Evolutionary conservation across 2,113 vertebrate genomes (phyloP).

Genomic region (Phoenicopterus ruber): DNA sequence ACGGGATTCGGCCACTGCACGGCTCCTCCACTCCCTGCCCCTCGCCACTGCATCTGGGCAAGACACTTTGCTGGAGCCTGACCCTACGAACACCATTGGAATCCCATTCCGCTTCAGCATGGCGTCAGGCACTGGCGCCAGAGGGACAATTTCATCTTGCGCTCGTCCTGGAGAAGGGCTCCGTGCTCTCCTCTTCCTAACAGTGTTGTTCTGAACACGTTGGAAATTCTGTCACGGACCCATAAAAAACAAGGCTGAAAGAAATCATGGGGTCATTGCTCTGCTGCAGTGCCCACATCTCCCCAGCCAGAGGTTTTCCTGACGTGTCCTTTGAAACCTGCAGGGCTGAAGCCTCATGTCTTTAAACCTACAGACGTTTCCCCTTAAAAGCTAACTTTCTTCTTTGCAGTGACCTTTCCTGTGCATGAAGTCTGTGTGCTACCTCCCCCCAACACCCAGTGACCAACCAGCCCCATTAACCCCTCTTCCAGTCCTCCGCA

Average conservation of each 20-base stretch:
- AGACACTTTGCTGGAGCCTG: background rate
- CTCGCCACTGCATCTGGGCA: background rate
- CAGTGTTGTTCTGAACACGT: fast-evolving
- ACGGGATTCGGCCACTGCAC: fast-evolving
- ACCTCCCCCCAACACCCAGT: background rate
- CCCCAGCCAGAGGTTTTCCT: background rate
- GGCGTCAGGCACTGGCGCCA: fast-evolving
- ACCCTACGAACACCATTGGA: background rate
- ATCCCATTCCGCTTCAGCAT: background rate
- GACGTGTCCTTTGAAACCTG: background rate
- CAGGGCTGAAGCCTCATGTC: background rate
- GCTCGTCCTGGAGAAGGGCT: background rate
- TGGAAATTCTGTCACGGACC: background rate
- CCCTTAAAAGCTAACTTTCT: background rate
- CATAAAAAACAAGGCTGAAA: background rate
- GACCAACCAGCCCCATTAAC: fast-evolving
- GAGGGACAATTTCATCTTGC: background rate
- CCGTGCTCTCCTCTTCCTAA: background rate
- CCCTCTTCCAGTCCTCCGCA: background rate
- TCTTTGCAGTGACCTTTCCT: background rate
- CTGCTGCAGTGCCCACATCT: background rate
- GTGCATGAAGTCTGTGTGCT: background rate
- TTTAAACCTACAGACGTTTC: background rate
- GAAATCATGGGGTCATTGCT: background rate
- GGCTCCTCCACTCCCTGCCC: background rate